A percentile compares a stretch with the other conserved stretches of the same genome.
These are phyloP conservation scores for Vulpes ferrilata DNA, from an alignment of 2,113 vertebrate genomes.

Conservation along the genomic window DNA sequence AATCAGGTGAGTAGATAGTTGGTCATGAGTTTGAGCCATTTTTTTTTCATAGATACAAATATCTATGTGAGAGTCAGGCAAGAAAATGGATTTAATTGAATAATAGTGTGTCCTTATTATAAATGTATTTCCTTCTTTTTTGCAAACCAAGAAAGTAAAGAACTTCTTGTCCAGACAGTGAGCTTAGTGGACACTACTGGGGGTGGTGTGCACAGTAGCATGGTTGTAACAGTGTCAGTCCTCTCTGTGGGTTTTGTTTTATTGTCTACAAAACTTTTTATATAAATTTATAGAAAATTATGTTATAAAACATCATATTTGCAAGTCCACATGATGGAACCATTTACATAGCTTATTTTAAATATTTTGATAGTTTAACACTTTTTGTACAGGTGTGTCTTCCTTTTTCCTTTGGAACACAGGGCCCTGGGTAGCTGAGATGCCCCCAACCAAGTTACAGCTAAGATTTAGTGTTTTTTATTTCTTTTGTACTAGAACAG, in stretches of 20 bases:
- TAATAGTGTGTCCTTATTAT: not conserved
- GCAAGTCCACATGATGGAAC: not conserved
- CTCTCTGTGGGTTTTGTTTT: not conserved
- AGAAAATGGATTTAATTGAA: not conserved
- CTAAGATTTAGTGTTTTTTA: not conserved
- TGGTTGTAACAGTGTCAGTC: not conserved
- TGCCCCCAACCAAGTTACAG: not conserved
- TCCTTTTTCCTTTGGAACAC: not conserved
- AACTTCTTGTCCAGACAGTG: not conserved
- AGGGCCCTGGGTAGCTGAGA: not conserved
- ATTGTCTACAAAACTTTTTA: not conserved
- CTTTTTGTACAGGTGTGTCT: not conserved
- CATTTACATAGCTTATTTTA: not conserved
- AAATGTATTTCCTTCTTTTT: not conserved
- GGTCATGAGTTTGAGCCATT: not conserved
- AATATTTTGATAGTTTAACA: not conserved
- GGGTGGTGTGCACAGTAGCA: fast-evolving
- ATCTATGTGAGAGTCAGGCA: not conserved
- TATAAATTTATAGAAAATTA: not conserved
- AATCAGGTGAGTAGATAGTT: not conserved
- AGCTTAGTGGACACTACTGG: not conserved
- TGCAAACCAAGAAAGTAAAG: not conserved
- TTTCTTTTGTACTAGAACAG: not conserved
- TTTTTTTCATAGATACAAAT: not conserved
- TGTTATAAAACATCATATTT: not conserved